These are phyloP conservation scores for Junonia oenone DNA, from an alignment of 2,888 invertebrate genomes.

Conservation along the genomic window DNA sequence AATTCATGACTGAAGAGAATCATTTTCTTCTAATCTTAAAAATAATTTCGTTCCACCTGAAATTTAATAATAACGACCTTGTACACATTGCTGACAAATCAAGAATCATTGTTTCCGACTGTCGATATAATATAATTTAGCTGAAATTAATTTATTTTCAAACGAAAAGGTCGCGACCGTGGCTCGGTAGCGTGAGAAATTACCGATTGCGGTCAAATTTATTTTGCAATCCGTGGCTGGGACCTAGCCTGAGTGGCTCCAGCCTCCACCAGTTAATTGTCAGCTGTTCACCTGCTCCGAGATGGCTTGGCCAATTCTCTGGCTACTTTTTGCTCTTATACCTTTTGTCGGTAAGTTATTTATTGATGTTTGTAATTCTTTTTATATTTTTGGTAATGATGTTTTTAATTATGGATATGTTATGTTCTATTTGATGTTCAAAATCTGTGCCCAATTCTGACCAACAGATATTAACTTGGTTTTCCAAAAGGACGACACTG, in stretches of 20 bases:
- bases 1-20: too few species aligned
- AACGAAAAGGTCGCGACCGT: constrained; percentile 56
- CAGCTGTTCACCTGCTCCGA: constrained; percentile 32
- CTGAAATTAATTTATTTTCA: constrained; percentile 2
- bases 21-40: neutral
- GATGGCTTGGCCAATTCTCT: constrained; percentile 32
- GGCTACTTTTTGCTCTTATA: constrained; percentile 35
- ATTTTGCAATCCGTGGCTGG: constrained; percentile 48
- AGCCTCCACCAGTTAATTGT: constrained; percentile 32
- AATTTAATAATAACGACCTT: neutral
- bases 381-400: too few species aligned
- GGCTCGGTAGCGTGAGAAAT: constrained; percentile 58
- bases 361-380: too few species aligned
- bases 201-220: constrained; percentile 43
- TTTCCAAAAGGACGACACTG: too few species aligned
- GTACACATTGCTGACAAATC: neutral
- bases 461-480: too few species aligned
- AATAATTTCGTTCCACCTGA: neutral
- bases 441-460: too few species aligned
- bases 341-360: constrained; percentile 40
- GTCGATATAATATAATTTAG: constrained; percentile 2
- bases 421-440: too few species aligned
- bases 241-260: constrained; percentile 37
- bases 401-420: too few species aligned
- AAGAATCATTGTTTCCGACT: neutral